Evolutionary conservation across 2,797 vertebrate species (phyloP).

Genomic region (Poecilia picta): DNA sequence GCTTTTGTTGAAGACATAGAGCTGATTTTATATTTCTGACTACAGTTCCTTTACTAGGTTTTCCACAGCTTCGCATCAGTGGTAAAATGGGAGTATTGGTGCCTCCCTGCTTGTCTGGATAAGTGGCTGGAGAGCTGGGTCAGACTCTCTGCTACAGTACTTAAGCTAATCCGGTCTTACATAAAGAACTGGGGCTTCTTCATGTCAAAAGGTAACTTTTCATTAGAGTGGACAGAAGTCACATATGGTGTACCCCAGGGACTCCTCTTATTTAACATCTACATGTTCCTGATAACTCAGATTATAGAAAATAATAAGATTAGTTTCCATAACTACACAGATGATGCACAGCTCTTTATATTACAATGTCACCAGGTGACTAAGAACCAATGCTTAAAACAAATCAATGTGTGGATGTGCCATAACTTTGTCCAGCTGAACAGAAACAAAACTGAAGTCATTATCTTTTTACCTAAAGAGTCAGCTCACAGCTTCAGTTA

Average conservation of each 20-base stretch:
- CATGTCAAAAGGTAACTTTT: background rate
- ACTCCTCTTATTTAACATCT: background rate
- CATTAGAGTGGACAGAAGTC: background rate
- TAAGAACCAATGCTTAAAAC: background rate
- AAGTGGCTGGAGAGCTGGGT: background rate
- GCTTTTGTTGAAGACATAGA: background rate
- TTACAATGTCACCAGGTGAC: background rate
- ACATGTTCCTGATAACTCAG: background rate
- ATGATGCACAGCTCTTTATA: background rate
- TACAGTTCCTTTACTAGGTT: background rate
- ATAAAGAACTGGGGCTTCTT: background rate
- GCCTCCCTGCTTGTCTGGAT: background rate
- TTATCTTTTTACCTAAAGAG: background rate
- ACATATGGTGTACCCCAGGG: background rate
- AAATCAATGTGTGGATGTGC: background rate
- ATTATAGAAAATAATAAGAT: background rate
- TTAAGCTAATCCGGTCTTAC: background rate
- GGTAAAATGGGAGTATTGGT: background rate
- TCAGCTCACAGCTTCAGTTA: background rate
- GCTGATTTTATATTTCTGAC: background rate
- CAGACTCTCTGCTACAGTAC: background rate
- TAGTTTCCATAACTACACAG: background rate
- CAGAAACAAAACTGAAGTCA: background rate
- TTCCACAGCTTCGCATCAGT: background rate
- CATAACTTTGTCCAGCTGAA: background rate